A percentile compares a stretch with the other conserved stretches of the same genome.
Conservation (phyloP, 1,140 invertebrate species). For the Gryllus bimaculatus region DNA sequence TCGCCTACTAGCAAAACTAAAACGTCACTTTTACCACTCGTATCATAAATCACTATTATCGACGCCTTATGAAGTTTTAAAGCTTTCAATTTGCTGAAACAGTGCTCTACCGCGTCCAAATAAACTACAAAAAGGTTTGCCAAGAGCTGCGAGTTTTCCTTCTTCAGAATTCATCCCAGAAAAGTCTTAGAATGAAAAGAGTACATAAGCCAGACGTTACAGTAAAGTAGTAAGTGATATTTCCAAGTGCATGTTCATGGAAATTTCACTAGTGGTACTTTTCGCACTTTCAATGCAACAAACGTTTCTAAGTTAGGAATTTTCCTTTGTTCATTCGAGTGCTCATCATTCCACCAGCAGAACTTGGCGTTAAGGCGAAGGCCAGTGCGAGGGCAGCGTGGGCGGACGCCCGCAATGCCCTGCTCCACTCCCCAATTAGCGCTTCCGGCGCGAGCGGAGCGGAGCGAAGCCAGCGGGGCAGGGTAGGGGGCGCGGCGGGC, state of each 20-base stretch:
- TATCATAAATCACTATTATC: too few species aligned
- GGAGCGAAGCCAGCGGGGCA: background rate
- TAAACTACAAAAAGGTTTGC: too few species aligned
- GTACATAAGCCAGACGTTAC: background rate
- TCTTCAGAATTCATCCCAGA: too few species aligned
- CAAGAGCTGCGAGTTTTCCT: too few species aligned
- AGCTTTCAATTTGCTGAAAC: too few species aligned
- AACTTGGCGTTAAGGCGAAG: background rate
- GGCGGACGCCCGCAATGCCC: background rate
- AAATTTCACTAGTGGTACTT: background rate
- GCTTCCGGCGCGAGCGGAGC: background rate
- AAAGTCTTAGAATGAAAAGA: background rate
- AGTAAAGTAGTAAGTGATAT: background rate
- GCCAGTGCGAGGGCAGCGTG: background rate
- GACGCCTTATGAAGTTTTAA: too few species aligned
- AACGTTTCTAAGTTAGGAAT: background rate
- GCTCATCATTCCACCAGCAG: background rate
- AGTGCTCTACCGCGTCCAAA: too few species aligned
- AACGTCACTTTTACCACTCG: too few species aligned
- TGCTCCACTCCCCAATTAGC: background rate
- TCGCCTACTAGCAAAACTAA: too few species aligned
- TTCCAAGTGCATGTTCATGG: background rate
- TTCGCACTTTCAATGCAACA: background rate
- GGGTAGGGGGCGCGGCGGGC: too few species aligned
- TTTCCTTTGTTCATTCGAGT: background rate